A percentile compares a stretch with the other conserved stretches of the same genome.
These are phyloP conservation scores for Eidolon helvum DNA, from an alignment of 2,113 vertebrate species.

Conservation along the genomic window DNA sequence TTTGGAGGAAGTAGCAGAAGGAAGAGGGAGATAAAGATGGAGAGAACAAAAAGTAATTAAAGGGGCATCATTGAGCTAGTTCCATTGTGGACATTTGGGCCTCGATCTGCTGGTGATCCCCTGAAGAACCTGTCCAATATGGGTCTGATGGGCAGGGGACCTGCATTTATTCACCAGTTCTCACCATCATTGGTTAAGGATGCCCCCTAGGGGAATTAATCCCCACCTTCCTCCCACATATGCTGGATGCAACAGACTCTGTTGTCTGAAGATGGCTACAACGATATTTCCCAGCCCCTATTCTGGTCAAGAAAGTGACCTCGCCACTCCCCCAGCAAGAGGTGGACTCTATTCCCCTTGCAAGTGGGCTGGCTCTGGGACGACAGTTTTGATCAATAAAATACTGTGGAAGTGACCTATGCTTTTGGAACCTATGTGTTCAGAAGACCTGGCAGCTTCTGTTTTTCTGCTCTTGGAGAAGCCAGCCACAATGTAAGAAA, in stretches of 20 bases:
- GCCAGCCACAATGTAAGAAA: neutral
- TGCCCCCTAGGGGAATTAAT: neutral
- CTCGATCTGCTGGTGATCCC: neutral
- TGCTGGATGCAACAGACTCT: neutral
- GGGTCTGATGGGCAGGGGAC: neutral
- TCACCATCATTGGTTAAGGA: neutral
- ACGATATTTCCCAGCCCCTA: neutral
- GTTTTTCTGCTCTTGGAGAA: neutral
- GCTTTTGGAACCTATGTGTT: neutral
- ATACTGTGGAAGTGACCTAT: neutral
- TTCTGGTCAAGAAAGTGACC: neutral
- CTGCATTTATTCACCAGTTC: neutral
- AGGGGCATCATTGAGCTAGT: neutral
- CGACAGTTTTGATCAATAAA: neutral
- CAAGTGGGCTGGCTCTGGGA: neutral
- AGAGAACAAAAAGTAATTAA: neutral
- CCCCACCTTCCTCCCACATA: neutral
- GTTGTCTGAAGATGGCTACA: neutral
- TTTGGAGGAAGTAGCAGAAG: neutral
- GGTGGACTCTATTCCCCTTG: too few relatives aligned
- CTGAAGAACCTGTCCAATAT: neutral
- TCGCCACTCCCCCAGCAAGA: neutral
- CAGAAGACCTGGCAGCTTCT: neutral
- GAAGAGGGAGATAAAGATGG: neutral
- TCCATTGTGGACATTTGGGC: neutral